Evolutionary conservation across 2,888 invertebrate genomes (phyloP).

Genomic region (Urechis unicinctus): DNA sequence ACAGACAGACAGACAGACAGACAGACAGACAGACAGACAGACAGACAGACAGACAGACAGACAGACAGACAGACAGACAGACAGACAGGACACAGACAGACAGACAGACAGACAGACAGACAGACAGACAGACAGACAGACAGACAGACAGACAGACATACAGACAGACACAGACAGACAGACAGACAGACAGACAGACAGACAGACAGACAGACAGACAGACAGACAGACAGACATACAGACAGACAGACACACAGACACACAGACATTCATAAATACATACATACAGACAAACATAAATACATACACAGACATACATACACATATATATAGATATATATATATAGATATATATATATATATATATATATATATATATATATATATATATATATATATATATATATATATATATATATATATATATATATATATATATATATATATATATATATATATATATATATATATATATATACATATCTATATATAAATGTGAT

Average conservation of each 20-base stretch:
- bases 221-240: too few species aligned
- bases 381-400: not conserved
- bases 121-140: not conserved
- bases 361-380: not conserved
- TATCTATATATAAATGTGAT: too few species aligned
- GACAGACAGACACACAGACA: not conserved
- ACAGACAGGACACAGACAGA: not conserved
- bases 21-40: not conserved
- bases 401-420: not conserved
- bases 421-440: not conserved
- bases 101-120: not conserved
- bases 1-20: not conserved
- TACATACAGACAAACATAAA: too few species aligned
- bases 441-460: not conserved
- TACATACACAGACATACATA: too few species aligned
- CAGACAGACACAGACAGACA: not conserved
- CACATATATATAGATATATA: too few species aligned
- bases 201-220: not conserved
- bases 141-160: not conserved
- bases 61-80: not conserved
- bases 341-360: too few species aligned
- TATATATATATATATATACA: not conserved
- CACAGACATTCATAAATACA: too few species aligned
- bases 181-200: not conserved
- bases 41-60: not conserved